Conservation (phyloP, 2,888 invertebrate species). For the Deilephila porcellus region DNA sequence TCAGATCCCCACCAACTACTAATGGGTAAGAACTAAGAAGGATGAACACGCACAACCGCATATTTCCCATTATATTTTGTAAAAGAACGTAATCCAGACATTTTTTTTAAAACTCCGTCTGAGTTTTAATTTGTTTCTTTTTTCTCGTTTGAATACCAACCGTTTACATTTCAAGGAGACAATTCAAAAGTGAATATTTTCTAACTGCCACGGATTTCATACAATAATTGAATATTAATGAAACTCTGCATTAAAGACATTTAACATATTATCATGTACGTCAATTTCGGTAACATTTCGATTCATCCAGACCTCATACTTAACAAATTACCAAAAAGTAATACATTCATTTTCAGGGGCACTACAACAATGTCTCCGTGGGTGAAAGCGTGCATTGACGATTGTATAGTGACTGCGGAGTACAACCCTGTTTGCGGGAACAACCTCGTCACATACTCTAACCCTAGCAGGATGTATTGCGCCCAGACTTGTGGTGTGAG, state of each 20-base stretch:
- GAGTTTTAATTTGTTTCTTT: no score
- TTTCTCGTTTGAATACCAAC: no score
- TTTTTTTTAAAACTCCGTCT: no score
- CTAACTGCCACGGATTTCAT: no score
- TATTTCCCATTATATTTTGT: no score
- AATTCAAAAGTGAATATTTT: no score
- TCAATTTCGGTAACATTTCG: background rate
- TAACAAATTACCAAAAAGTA: no score
- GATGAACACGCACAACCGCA: background rate
- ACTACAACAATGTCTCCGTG: background rate
- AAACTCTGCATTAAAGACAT: background rate
- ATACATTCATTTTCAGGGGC: background rate
- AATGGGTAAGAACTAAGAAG: constrained; percentile 41
- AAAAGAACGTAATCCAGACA: no score
- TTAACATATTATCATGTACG: no score
- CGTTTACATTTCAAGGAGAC: no score
- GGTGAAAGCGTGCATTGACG: constrained; percentile 44
- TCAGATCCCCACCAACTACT: constrained; percentile 29
- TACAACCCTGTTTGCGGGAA: constrained; percentile 78
- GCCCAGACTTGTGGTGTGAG: constrained; percentile 64
- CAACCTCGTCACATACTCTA: constrained; percentile 64
- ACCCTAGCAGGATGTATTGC: constrained; percentile 63
- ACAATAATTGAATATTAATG: background rate
- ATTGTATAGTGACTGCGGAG: constrained; percentile 64
- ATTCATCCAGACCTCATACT: no score